Evolutionary conservation across 2,113 vertebrate species (phyloP), one percentile per base, ranked within the genome.

Genomic region (Callipepla squamata): DNA sequence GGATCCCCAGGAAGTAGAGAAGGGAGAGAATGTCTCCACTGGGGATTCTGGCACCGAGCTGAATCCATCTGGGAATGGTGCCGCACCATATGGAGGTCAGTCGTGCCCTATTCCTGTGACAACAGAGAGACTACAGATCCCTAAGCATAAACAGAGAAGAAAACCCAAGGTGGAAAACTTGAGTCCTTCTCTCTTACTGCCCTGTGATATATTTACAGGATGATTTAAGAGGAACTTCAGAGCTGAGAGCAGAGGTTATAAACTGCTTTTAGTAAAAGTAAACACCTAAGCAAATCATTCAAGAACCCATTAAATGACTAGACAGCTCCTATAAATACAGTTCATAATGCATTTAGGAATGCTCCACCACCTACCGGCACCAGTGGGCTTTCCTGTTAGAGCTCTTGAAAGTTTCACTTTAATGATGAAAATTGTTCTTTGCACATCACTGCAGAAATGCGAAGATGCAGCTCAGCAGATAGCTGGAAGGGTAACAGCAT

Each of bases 161-260:
- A 69, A 92, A 84, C 74, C 78, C 75, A 36, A 22, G 66, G 68
- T 87, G 67, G 68, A 93, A 65, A 48, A 78, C 68, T 72, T 11
- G 7, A 80, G 44, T 73, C 68, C 61, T 58, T 38, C n/a, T 45
- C 45, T 63, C 65, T 28, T 32, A 13, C 25, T 80, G 61, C 66
- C 48, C 69, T 69, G 26, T 48, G 66, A 51, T 53, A 11, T 74
- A 93, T 95, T 88, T 88, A 66, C 85, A 75, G 58, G 67, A 81
- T 95, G 87, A 94, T 96, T 96, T 93, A 95, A 88, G 87, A 95
- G 87, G 47, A 76, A 91, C 92, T 92, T 95, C 92, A 92, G 92
- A 77, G 45, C 80, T 4, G 55, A 82, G 85, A 93, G 89, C 68
- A 83, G 94, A 70, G 68, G 58, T 90, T 96, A 92, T 90, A 85